Base-by-base conservation (phyloP, 2,888 invertebrate genomes). In the Cetonia aurata region DNA sequence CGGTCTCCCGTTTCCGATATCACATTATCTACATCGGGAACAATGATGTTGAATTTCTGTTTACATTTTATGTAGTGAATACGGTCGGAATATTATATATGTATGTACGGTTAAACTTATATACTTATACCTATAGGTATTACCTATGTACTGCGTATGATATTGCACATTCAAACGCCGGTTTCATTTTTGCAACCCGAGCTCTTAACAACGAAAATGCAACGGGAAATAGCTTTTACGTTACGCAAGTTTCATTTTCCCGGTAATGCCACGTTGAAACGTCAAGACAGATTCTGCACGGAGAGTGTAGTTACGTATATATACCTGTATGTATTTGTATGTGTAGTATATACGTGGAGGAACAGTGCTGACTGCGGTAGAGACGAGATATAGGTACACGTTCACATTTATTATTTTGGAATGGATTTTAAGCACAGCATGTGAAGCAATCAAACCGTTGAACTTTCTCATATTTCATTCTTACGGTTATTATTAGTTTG, bases 11-110 rank as follows among this genome's bases (percentile, higher is more conserved):
- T 48, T 60, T 60, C 13, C 60, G 31, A 60, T 60, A 60, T 60
- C 8, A 46, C 60, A 60, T 60, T 60, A 53, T 67, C 31, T 41
- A 4, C 33, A 48, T 67, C 25, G 57, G 33, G 67, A 46, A 57
- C 57, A 68, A 48, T 57, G 44, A 57, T 9, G 33, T 55, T 67
- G 13, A 46, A 25, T 55, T 67, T 55, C 44, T 55, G 42, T 55
- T n/a, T 60, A 31, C 15, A 46, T n/a, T 46, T 3, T 31, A 25
- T 31, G 60, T 19, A 25, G 13, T 48, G n/a, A n/a, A 60, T 13
- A 57, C 41, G 2, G 9, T 31, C 25, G 53, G 33, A 31, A 33
- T 55, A 48, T 37, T 37, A 37, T 25, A 25, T 25, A 4, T 48
- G 46, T 46, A 46, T 17, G 10, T 37, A 8, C 10, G 37, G 37